phyloP scores from a whole-genome alignment of 64 coral and sea anemone genomes.

The Montipora sp. region DNA sequence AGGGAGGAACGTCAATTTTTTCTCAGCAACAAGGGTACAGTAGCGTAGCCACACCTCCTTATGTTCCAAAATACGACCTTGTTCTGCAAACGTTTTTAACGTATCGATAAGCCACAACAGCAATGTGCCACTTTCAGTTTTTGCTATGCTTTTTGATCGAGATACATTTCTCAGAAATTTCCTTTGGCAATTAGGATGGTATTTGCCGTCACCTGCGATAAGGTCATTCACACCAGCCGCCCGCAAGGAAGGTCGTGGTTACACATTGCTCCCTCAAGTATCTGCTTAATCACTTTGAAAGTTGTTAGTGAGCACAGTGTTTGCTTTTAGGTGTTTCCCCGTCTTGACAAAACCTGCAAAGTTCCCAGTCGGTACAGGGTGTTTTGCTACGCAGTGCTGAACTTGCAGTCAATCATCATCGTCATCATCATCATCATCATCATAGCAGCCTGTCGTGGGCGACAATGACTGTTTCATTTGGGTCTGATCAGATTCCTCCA shows the following conservation, averaged over 20 bases:
- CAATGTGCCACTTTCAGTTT: neutral
- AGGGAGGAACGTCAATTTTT: slow-evolving; percentile 46
- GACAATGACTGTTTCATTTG: no score
- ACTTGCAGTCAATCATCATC: no score
- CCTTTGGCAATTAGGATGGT: slow-evolving; percentile 52
- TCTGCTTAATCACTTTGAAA: slow-evolving; percentile 57
- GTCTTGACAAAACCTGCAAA: neutral
- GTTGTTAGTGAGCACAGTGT: slow-evolving; percentile 25
- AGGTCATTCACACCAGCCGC: slow-evolving; percentile 68
- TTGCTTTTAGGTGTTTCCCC: neutral
- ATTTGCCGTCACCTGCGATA: slow-evolving; percentile 56
- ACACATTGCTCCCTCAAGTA: slow-evolving; percentile 27
- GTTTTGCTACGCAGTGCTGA: no score
- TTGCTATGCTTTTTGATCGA: neutral
- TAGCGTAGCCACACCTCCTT: slow-evolving; percentile 61
- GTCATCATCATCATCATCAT: no score
- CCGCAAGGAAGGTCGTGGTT: neutral
- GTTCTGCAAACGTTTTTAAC: slow-evolving; percentile 17
- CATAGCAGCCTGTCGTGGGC: no score
- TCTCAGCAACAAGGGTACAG: slow-evolving; percentile 27
- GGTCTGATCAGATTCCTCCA: no score
- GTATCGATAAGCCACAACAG: slow-evolving; percentile 30
- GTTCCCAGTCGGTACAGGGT: no score
- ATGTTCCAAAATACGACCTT: slow-evolving; percentile 60
- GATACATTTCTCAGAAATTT: slow-evolving; percentile 21